Evolutionary conservation across 2,113 vertebrate genomes (phyloP).

Genomic region (Myotis brandtii): DNA sequence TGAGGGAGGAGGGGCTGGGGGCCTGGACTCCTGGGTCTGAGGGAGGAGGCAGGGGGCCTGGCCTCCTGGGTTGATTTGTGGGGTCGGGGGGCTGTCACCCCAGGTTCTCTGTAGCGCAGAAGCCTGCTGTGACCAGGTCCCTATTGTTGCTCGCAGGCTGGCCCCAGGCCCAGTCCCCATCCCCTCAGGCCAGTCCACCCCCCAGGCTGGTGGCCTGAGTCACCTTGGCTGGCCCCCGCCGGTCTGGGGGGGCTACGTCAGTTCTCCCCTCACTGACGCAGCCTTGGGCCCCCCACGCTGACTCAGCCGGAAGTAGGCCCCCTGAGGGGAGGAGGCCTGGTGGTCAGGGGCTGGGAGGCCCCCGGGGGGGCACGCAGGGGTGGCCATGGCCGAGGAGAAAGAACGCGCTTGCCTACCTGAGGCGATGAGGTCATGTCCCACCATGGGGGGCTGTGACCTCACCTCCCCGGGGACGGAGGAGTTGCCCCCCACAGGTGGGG

Average conservation of each 20-base stretch:
- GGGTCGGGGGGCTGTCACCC: not conserved
- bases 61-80: not conserved
- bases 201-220: conserved; percentile 79
- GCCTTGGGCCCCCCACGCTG: conserved; percentile 76
- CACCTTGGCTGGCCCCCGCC: conserved; percentile 75
- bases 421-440: conserved; percentile 75
- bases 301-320: conserved; percentile 83
- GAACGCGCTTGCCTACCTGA: conserved; percentile 66
- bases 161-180: conserved; percentile 43
- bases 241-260: conserved; percentile 72
- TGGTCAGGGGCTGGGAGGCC: conserved; percentile 69
- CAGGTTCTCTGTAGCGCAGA: not conserved
- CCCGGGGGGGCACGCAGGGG: conserved; percentile 67
- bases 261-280: conserved; percentile 79
- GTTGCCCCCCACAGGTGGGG: not conserved
- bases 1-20: too few relatives aligned
- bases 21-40: not conserved
- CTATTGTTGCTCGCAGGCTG: not conserved
- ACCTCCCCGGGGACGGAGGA: conserved; percentile 57
- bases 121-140: not conserved
- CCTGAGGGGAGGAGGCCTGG: conserved; percentile 72
- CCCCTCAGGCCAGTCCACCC: conserved; percentile 54
- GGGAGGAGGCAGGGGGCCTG: not conserved
- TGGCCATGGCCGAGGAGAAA: not conserved
- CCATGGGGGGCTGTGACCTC: conserved; percentile 76